Percentiles rank a stretch among this genome's conserved stretches.
These are phyloP conservation scores for Harpegnathos saltator DNA, from an alignment of 1,140 invertebrate species.

Conservation along the genomic window DNA sequence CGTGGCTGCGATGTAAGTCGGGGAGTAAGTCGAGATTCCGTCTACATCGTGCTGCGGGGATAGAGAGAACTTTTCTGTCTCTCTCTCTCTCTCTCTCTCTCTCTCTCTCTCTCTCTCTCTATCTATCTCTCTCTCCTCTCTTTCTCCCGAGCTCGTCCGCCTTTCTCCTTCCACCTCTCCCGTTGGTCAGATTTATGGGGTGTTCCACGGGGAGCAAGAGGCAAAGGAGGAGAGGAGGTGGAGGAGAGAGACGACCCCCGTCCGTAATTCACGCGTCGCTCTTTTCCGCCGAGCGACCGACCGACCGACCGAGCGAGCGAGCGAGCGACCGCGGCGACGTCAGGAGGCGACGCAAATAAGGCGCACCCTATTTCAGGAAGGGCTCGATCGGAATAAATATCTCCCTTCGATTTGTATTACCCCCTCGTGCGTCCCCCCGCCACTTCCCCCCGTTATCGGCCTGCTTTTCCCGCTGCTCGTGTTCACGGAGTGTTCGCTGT, in stretches of 20 bases:
- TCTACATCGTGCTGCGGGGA: conserved; percentile 66
- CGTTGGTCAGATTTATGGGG: conserved; percentile 80
- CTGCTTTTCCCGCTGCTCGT: not conserved
- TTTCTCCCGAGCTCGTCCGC: conserved; percentile 19
- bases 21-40: conserved; percentile 71
- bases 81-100: too few relatives aligned
- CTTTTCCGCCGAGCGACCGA: conserved; percentile 60
- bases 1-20: conserved; percentile 51
- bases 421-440: conserved; percentile 7
- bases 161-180: not conserved
- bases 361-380: conserved; percentile 28
- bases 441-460: conserved; percentile 10
- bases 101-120: too few relatives aligned
- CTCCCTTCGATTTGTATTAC: conserved; percentile 40
- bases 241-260: conserved; percentile 54
- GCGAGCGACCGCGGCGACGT: conserved; percentile 56
- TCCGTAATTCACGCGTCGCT: conserved; percentile 75
- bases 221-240: too few relatives aligned
- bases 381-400: conserved; percentile 50
- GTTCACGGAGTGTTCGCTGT: not conserved
- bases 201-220: conserved; percentile 72
- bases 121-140: too few relatives aligned
- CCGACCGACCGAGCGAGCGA: too few relatives aligned
- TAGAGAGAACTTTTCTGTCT: conserved; percentile 59
- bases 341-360: conserved; percentile 62